Base-by-base conservation (phyloP, 2,888 invertebrate species). In the Corbicula japonica region DNA sequence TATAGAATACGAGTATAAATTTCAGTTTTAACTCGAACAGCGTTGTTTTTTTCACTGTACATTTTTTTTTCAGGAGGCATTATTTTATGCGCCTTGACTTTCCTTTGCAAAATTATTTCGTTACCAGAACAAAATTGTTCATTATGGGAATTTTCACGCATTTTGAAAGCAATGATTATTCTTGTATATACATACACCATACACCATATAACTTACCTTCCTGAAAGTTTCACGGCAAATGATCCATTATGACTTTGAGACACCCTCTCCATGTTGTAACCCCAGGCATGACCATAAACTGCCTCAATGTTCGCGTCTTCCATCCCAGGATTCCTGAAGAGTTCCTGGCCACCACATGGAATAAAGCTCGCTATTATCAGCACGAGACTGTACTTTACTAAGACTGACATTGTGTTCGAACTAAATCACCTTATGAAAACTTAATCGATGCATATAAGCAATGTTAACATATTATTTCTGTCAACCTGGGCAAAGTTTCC, bases 311-410 rank as follows among this genome's bases (percentile, higher is more conserved):
- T 70, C 48, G 76, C 63, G 10, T 69, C 62, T 28, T 70, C 76
- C 63, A 76, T 70, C 1, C 69, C 69, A n/a, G 69, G 62, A 32
- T 76, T 76, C 48, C 50, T n/a, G 32, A 76, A 76, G 15, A 76
- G 34, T 35, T 70, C 63, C 32, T 15, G 41, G 6, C 48, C 74
- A 38, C 63, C n/a, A n/a, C n/a, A n/a, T n/a, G n/a, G n/a, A n/a
- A n/a, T n/a, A n/a, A n/a, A n/a, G n/a, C n/a, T n/a, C n/a, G n/a
- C n/a, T n/a, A n/a, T n/a, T n/a, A n/a, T n/a, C n/a, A n/a, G n/a
- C n/a, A n/a, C n/a, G n/a, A n/a, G n/a, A n/a, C n/a, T n/a, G n/a
- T n/a, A n/a, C n/a, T n/a, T n/a, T n/a, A n/a, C n/a, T n/a, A n/a
- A n/a, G n/a, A n/a, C n/a, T n/a, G n/a, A n/a, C n/a, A n/a, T n/a